Evolutionary conservation across 2,888 invertebrate species (phyloP).

Genomic region (Gastrophysa polygoni): DNA sequence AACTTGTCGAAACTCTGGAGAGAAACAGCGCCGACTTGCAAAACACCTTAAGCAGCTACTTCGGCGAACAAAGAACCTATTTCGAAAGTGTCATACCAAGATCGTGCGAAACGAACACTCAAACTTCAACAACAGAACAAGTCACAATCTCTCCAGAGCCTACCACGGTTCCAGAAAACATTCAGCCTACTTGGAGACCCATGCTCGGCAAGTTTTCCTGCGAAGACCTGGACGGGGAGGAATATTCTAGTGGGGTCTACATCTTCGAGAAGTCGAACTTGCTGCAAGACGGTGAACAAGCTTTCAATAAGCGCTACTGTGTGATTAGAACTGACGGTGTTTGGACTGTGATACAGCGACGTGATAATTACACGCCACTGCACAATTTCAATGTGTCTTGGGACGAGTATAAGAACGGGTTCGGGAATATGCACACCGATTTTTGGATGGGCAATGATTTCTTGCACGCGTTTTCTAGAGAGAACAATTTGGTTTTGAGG

Average conservation of each 20-base stretch:
- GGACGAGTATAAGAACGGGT: slow-evolving; percentile 64
- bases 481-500: slow-evolving; percentile 57
- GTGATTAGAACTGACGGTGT: slow-evolving; percentile 59
- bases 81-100: slow-evolving; percentile 24
- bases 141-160: not conserved
- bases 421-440: slow-evolving; percentile 61
- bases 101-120: not conserved
- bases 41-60: slow-evolving; percentile 28
- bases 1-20: not conserved
- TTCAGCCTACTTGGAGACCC: slow-evolving; percentile 27
- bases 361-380: slow-evolving; percentile 54
- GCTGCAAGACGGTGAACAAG: slow-evolving; percentile 46
- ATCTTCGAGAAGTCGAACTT: slow-evolving; percentile 38
- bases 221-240: slow-evolving; percentile 52
- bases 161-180: not conserved
- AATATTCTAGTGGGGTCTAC: slow-evolving; percentile 58
- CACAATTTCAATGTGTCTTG: slow-evolving; percentile 64
- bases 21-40: slow-evolving; percentile 20
- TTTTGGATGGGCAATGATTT: slow-evolving; percentile 68
- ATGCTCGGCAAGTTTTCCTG: slow-evolving; percentile 51
- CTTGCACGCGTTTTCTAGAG: slow-evolving; percentile 58
- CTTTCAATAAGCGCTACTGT: slow-evolving; percentile 60
- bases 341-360: slow-evolving; percentile 64
- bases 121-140: slow-evolving; percentile 2
- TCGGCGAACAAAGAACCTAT: slow-evolving; percentile 32